Evolutionary conservation across 2,888 invertebrate species (phyloP).

Genomic region (Hylaea fasciaria): DNA sequence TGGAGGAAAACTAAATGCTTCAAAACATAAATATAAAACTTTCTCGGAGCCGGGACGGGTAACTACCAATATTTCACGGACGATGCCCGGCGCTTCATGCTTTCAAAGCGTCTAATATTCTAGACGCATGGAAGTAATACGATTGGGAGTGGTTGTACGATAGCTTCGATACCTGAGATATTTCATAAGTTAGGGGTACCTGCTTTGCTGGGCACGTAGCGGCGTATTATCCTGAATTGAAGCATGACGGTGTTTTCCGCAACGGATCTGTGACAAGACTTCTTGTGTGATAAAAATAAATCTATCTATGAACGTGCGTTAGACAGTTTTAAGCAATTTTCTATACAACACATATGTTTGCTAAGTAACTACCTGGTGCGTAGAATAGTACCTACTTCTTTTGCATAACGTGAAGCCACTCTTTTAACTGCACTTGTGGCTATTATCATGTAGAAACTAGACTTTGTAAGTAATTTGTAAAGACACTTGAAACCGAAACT

Average conservation of each 20-base stretch:
- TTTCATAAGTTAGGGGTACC: slow-evolving; percentile 19
- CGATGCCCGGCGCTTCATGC: slow-evolving; percentile 30
- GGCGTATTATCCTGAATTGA: background rate
- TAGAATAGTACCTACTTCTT: no score
- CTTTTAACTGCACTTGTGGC: no score
- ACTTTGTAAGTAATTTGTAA: no score
- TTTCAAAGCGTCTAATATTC: slow-evolving; percentile 39
- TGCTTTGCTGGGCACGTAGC: slow-evolving; percentile 10
- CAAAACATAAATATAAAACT: slow-evolving; percentile 40
- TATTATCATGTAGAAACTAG: no score
- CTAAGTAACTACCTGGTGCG: no score
- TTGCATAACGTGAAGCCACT: no score
- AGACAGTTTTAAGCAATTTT: no score
- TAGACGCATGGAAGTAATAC: slow-evolving; percentile 31
- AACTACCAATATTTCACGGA: slow-evolving; percentile 42
- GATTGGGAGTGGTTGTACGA: slow-evolving; percentile 20
- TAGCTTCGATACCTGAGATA: slow-evolving; percentile 11
- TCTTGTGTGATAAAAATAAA: no score
- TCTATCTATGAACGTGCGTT: no score
- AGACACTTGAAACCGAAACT: background rate
- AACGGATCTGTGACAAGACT: no score
- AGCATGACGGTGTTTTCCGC: no score
- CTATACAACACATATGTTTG: no score
- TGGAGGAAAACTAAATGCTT: slow-evolving; percentile 27
- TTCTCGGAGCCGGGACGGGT: slow-evolving; percentile 26